Conservation (phyloP, 92 coral and sea anemone species). For the Blastomussa wellsi region DNA sequence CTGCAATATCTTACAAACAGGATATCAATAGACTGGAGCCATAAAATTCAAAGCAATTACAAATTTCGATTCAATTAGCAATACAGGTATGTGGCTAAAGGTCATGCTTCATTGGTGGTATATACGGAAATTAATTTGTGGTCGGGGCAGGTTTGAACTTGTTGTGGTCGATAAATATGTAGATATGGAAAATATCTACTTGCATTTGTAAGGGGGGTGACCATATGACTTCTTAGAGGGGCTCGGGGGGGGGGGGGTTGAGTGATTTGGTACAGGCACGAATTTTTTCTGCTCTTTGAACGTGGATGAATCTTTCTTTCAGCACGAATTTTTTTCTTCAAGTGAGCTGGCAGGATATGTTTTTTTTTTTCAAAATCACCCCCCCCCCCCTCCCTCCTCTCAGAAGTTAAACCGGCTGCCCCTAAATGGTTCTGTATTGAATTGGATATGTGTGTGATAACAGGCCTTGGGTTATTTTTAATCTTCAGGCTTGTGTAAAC, state of each 20-base stretch:
- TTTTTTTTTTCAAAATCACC: too few species aligned
- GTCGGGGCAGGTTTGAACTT: conserved; percentile 3
- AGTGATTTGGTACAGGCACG: too few species aligned
- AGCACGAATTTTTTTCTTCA: too few species aligned
- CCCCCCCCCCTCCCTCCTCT: too few species aligned
- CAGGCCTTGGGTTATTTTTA: background rate
- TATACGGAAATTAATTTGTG: background rate
- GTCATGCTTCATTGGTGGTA: background rate
- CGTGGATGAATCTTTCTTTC: too few species aligned
- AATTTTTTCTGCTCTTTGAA: too few species aligned
- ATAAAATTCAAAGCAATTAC: background rate
- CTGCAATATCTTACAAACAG: background rate
- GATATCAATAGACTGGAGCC: background rate
- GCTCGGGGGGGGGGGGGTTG: too few species aligned
- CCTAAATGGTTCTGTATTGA: background rate
- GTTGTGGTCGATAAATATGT: background rate
- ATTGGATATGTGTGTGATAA: conserved; percentile 1
- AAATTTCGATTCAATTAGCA: background rate
- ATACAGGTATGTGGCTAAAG: background rate
- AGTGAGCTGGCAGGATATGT: too few species aligned
- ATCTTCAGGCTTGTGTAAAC: background rate
- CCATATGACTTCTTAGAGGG: too few species aligned
- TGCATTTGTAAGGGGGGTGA: too few species aligned
- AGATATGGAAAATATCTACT: conserved; percentile 6
- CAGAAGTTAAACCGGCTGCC: too few species aligned